Conservation (phyloP, 2,113 vertebrate species). For the Ifrita kowaldi region DNA sequence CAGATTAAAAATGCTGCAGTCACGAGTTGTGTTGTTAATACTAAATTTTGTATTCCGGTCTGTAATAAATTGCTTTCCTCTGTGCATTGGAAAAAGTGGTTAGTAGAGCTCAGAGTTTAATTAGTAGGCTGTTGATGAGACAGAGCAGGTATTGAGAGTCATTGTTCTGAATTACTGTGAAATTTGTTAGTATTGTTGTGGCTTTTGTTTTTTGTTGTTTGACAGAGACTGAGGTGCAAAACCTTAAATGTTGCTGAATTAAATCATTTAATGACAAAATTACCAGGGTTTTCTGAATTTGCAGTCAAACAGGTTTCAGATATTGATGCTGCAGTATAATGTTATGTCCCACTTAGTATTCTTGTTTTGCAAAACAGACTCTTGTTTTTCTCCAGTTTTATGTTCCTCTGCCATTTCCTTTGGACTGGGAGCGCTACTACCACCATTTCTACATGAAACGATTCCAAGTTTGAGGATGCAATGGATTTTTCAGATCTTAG, state of each 20-base stretch:
- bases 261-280: slow-evolving; percentile 59
- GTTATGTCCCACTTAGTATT: not conserved
- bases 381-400: not conserved
- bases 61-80: slow-evolving; percentile 70
- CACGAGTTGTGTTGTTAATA: slow-evolving; percentile 68
- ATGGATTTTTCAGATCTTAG: not conserved
- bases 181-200: slow-evolving; percentile 45
- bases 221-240: slow-evolving; percentile 10
- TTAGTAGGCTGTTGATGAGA: slow-evolving; percentile 72
- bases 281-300: slow-evolving; percentile 15
- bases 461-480: not conserved
- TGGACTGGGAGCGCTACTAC: not conserved
- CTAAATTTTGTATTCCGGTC: slow-evolving; percentile 73
- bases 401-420: not conserved
- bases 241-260: slow-evolving; percentile 13
- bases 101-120: slow-evolving; percentile 75
- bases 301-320: not conserved
- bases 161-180: slow-evolving; percentile 58
- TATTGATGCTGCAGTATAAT: not conserved
- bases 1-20: slow-evolving; percentile 72
- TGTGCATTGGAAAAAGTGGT: slow-evolving; percentile 71
- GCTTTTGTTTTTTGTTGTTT: slow-evolving; percentile 29
- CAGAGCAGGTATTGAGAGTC: slow-evolving; percentile 61
- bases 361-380: not conserved
- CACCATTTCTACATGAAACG: not conserved